Conservation (phyloP, 2,797 vertebrate genomes). For the Macroramphosus scolopax region DNA sequence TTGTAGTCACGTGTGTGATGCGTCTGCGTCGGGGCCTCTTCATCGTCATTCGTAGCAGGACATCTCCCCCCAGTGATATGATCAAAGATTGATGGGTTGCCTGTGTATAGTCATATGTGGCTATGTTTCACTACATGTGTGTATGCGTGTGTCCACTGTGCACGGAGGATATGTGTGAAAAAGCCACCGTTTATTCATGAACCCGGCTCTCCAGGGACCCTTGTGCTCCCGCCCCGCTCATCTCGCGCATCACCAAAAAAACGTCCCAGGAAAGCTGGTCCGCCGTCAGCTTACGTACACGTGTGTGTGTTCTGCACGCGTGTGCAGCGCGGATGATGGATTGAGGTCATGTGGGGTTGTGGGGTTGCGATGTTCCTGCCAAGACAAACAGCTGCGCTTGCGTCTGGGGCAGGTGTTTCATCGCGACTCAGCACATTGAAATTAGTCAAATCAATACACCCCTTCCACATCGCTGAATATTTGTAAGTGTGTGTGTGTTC, state of each 20-base stretch:
- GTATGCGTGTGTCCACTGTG: neutral
- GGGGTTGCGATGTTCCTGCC: constrained; percentile 70
- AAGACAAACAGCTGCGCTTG: constrained; percentile 77
- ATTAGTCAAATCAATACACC: constrained; percentile 73
- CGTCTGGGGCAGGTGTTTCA: constrained; percentile 73
- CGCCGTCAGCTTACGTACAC: constrained; percentile 2
- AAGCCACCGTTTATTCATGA: constrained; percentile 6
- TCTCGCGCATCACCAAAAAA: constrained; percentile 21
- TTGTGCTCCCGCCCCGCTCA: constrained; percentile 12
- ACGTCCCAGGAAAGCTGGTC: constrained; percentile 22
- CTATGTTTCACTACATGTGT: neutral
- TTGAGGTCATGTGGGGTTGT: constrained; percentile 71
- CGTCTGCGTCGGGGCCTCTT: constrained; percentile 26
- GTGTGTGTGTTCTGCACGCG: constrained; percentile 2
- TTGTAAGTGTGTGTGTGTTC: constrained; percentile 18
- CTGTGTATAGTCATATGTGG: neutral
- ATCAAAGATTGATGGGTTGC: constrained; percentile 40
- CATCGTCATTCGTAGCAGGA: constrained; percentile 52
- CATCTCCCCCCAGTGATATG: constrained; percentile 49
- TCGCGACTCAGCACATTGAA: constrained; percentile 69
- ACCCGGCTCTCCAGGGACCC: constrained; percentile 27
- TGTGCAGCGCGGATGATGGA: constrained; percentile 69
- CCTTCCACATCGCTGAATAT: constrained; percentile 32
- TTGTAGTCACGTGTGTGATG: constrained; percentile 22
- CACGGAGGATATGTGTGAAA: constrained; percentile 5